phyloP scores from a whole-genome alignment of 2,797 vertebrate species.

The Hoplostethus atlanticus region DNA sequence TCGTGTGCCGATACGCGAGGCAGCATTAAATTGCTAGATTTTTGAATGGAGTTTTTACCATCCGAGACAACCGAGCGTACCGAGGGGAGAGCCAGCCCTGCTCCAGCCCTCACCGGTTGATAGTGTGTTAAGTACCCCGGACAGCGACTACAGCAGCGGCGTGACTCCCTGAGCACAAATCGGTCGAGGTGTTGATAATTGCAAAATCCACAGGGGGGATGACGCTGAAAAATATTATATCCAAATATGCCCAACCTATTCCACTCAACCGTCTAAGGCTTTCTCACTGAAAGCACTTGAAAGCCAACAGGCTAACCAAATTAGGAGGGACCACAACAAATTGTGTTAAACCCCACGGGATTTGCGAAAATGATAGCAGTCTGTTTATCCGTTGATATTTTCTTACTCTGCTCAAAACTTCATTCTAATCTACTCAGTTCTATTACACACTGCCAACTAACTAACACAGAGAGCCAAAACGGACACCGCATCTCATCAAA shows the following conservation, averaged over 20 bases:
- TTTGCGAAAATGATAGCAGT: neutral
- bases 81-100: neutral
- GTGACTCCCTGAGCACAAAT: constrained; percentile 14
- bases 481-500: constrained; percentile 6
- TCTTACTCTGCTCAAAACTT: too few species aligned
- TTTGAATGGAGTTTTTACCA: constrained; percentile 27
- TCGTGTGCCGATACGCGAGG: neutral
- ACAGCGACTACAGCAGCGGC: constrained; percentile 34
- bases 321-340: neutral
- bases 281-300: neutral
- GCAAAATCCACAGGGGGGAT: neutral
- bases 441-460: neutral
- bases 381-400: neutral
- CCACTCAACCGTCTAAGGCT: neutral
- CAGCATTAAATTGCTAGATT: neutral
- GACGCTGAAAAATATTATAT: too few species aligned
- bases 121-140: neutral
- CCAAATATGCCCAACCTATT: neutral
- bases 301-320: neutral
- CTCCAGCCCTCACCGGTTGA: constrained; percentile 12
- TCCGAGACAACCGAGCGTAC: constrained; percentile 2
- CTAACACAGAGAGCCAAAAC: neutral
- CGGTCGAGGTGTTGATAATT: constrained; percentile 28
- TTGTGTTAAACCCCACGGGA: neutral
- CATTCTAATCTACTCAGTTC: too few species aligned